Base-by-base conservation (phyloP, 1,140 invertebrate genomes). In the Aphelenchoides besseyi region DNA sequence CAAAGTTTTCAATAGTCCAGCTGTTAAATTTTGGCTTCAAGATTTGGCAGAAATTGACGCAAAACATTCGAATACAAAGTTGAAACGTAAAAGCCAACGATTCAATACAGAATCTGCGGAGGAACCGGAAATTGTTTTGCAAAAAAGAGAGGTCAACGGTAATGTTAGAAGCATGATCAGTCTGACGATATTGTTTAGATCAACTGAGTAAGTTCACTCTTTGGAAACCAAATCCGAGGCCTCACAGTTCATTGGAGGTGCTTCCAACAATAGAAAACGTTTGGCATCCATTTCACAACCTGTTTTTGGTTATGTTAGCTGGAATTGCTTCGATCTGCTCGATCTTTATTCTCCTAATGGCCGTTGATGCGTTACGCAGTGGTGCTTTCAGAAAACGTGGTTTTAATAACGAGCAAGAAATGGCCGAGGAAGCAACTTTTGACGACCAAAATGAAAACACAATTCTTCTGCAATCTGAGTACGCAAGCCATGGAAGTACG, bases 271-370 rank as follows among this genome's bases (percentile, higher is more conserved):
- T 23, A 8, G 41, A 48, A 23, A 12, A 23, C 12, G 23, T 48
- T 48, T 48, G 41, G 5, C 55, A 59, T 33, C 55, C 55, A 33
- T 33, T 59, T 8, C 55, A 59, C 55, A 59, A 59, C 32, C 5
- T 33, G 5, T 59, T 59, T 33, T 23, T 59, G 5, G 55, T 59
- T 33, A 59, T 59, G 5, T 59, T 59, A 23, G 55, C 55, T 8
- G 12, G 5, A 8, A 28, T 18, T 23, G 5, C 32, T 8, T 59
- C 55, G 5, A 23, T 59, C 5, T 5, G 5, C 12, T 5, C 55
- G 18, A 33, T 59, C 18, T 8, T 33, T 33, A 8, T 59, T 5
- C 5, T 59, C 18, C 26, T 59, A 33, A 59, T 59, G 55, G 5
- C 18, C 5, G 18, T 59, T 8, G 55, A 59, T 59, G 18, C 55